Evolutionary conservation across 1,140 invertebrate genomes (phyloP), one percentile per base, ranked within the genome.

Genomic region (Formica selysi): DNA sequence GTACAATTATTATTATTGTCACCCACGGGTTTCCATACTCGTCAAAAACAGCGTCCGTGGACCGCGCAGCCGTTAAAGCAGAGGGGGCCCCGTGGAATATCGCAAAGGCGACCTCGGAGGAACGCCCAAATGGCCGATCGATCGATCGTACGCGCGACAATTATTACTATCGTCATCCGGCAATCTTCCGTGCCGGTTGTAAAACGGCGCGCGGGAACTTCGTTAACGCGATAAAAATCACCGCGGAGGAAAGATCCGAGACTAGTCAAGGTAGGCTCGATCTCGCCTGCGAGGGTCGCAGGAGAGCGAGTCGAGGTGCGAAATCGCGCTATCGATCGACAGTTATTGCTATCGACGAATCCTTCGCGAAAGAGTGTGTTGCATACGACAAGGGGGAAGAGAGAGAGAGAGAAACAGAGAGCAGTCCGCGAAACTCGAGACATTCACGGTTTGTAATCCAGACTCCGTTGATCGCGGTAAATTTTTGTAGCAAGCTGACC

Each of bases 1-100:
- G 57, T 71, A 73, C 67, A 88, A 86, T 91, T 86, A 91, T 91
- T 71, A 87, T 88, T 84, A 79, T 86, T 84, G 86, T 89, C 91
- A 91, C 91, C 90, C 91, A 91, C 91, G 90, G 85, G 57, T 91
- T 85, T 90, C 88, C 88, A 89, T 87, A 89, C 85, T 62, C 84
- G 83, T 86, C 70, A 62, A 38, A 41, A 3, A 79, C 64, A 16
- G 32, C 10, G 54, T 48, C 51, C 62, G n/a, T 51, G 54, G 36
- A 2, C 41, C 68, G n/a, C 54, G 68, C 26, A 59, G 71, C 44
- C 73, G 70, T 76, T 85, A 78, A 85, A 76, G 51, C 48, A 41
- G 32, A 13, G 32, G 1, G 32, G 3, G 6, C 22, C 22, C 22
- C 22, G 22, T 22, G 85, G 67, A 76, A 67, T 51, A 54, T 65